phyloP scores from a whole-genome alignment of 2,113 vertebrate genomes.

The Zeus faber region DNA sequence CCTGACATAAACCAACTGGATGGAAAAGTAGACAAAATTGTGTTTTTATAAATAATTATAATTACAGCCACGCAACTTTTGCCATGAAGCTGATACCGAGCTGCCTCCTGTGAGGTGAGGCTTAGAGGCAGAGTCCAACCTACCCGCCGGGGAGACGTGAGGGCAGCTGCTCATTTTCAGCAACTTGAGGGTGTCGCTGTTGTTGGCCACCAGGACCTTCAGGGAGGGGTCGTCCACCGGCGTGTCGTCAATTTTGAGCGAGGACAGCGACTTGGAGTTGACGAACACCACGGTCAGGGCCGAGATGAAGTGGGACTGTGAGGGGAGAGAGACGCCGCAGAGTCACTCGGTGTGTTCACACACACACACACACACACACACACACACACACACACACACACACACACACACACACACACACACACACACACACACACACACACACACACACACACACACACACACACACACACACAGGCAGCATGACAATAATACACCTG shows the following conservation, averaged over 20 bases:
- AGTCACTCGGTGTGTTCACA: too few relatives aligned
- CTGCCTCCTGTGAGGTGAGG: background rate
- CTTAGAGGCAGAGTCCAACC: background rate
- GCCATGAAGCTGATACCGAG: too few relatives aligned
- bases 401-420: too few relatives aligned
- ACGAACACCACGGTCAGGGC: conserved; percentile 97
- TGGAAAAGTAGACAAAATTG: background rate
- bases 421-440: too few relatives aligned
- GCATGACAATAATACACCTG: too few relatives aligned
- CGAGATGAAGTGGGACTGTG: conserved; percentile 83
- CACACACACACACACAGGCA: too few relatives aligned
- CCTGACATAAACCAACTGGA: background rate
- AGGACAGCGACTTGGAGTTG: conserved; percentile 96
- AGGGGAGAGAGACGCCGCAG: background rate
- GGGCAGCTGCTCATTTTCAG: conserved; percentile 97
- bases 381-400: too few relatives aligned
- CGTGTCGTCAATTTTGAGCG: conserved; percentile 94
- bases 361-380: too few relatives aligned
- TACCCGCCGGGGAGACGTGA: conserved; percentile 65
- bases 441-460: too few relatives aligned
- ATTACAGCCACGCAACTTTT: conserved; percentile 9
- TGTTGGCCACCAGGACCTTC: conserved; percentile 95
- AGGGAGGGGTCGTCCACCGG: conserved; percentile 95
- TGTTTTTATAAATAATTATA: background rate
- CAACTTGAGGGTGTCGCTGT: conserved; percentile 91